Percentiles rank a stretch among this genome's conserved stretches.
These are phyloP conservation scores for Sinocyclocheilus grahami DNA, from an alignment of 2,113 vertebrate genomes.

Conservation along the genomic window DNA sequence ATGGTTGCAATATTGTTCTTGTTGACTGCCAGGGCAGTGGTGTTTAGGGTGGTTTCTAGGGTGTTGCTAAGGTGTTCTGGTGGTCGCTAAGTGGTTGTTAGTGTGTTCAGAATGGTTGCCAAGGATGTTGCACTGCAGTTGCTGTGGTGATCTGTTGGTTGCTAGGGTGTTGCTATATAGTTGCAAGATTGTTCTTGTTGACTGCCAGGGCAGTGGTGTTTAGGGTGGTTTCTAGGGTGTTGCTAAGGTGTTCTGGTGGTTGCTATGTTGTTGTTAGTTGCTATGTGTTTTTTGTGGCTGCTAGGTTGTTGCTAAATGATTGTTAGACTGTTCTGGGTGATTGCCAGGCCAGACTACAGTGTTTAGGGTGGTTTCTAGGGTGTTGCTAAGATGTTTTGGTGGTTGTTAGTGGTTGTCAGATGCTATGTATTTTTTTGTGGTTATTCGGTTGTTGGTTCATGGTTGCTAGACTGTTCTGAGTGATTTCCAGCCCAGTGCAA, in stretches of 20 bases:
- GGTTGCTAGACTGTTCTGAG: neutral
- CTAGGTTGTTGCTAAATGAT: neutral
- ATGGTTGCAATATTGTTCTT: neutral
- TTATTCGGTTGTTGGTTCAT: neutral
- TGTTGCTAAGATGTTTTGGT: neutral
- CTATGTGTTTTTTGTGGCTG: too few species aligned
- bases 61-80: neutral
- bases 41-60: neutral
- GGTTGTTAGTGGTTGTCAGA: neutral
- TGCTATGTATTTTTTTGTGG: neutral
- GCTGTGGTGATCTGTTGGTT: neutral
- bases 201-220: neutral
- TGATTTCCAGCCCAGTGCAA: neutral
- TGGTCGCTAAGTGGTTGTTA: too few species aligned
- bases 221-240: neutral
- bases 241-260: neutral
- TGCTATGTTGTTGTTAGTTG: neutral
- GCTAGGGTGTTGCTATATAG: neutral
- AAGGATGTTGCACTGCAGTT: neutral
- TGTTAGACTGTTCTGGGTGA: conserved; percentile 1
- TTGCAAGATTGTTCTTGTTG: neutral
- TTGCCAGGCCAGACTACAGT: neutral
- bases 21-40: neutral
- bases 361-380: neutral
- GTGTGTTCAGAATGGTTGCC: neutral